Conservation (phyloP, 2,797 vertebrate genomes). For the Periparus ater region DNA sequence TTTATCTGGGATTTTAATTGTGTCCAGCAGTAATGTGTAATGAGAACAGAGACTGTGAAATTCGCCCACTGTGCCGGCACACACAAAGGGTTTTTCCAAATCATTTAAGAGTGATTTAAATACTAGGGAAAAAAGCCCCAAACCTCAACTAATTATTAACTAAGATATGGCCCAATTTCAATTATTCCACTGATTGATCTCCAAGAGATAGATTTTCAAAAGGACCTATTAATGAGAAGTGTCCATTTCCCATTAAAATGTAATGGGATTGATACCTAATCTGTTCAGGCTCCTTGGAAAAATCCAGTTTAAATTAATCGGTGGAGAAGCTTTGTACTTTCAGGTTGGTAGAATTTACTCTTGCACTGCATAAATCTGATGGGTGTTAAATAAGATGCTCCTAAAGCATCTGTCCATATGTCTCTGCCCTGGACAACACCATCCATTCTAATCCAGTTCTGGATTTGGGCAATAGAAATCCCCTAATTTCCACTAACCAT, state of each 20-base stretch:
- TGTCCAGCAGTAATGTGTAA: background rate
- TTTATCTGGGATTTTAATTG: background rate
- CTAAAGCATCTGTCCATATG: background rate
- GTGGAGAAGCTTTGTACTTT: background rate
- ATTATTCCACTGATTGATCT: constrained; percentile 27
- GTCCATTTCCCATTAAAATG: background rate
- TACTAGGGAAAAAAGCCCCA: background rate
- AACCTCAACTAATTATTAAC: constrained; percentile 15
- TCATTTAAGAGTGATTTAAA: constrained; percentile 5
- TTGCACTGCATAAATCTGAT: background rate
- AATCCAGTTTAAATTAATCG: constrained; percentile 16
- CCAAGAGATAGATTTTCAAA: constrained; percentile 32
- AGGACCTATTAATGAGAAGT: background rate
- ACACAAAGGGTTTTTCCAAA: background rate
- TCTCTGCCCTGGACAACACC: background rate
- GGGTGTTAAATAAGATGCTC: constrained; percentile 21
- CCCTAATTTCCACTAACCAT: constrained; percentile 18
- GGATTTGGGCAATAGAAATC: background rate
- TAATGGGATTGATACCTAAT: constrained; percentile 30
- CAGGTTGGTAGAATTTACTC: background rate
- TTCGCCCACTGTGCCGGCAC: background rate
- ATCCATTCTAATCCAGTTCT: background rate
- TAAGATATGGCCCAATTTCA: constrained; percentile 1
- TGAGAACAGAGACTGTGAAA: background rate
- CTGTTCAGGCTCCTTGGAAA: constrained; percentile 8